Evolutionary conservation across 2,888 invertebrate species (phyloP).

Genomic region (Coronaproctus castanopsis): DNA sequence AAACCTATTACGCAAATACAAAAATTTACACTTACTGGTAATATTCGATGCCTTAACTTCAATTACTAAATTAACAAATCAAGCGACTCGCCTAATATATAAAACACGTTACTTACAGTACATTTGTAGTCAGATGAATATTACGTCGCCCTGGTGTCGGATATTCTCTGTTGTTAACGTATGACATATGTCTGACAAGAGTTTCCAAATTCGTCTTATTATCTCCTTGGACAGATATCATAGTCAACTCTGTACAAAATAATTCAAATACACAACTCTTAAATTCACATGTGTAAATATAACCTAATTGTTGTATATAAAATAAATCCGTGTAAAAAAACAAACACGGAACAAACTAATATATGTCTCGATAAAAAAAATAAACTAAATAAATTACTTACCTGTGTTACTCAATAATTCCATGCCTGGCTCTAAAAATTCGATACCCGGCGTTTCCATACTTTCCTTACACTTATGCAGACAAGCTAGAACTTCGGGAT

Average conservation of each 20-base stretch:
- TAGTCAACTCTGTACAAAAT: constrained; percentile 43
- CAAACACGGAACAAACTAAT: too few relatives aligned
- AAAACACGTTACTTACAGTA: constrained; percentile 45
- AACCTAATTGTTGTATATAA: neutral
- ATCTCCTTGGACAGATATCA: constrained; percentile 77
- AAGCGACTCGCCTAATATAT: too few relatives aligned
- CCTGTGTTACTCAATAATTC: constrained; percentile 47
- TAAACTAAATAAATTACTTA: too few relatives aligned
- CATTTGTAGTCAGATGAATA: constrained; percentile 57
- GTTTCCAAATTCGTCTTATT: constrained; percentile 77
- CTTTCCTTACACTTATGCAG: constrained; percentile 66
- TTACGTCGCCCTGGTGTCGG: constrained; percentile 90
- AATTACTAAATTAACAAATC: too few relatives aligned
- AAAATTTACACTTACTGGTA: too few relatives aligned
- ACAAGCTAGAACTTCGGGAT: constrained; percentile 50
- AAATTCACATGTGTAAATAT: neutral
- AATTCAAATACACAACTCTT: neutral
- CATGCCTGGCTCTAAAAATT: constrained; percentile 54
- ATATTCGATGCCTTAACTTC: too few relatives aligned
- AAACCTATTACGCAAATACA: too few relatives aligned
- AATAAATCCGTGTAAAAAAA: too few relatives aligned
- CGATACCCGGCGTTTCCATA: constrained; percentile 52
- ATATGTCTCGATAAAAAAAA: too few relatives aligned
- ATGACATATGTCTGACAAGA: constrained; percentile 65
- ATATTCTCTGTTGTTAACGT: constrained; percentile 73